phyloP scores from a whole-genome alignment of 2,888 invertebrate species.

The Pharmacophagus antenor region DNA sequence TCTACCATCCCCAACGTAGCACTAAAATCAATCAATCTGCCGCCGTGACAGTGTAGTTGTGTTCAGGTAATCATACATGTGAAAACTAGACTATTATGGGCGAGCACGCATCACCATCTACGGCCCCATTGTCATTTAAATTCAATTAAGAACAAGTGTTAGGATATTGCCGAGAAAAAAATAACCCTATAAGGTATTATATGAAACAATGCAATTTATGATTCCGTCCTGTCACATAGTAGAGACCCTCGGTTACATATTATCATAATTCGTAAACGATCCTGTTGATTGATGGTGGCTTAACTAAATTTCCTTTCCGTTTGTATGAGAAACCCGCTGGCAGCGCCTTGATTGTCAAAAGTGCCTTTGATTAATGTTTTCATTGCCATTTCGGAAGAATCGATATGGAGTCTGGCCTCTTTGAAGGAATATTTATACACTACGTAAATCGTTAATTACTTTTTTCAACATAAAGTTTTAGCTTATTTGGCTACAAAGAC shows the following conservation, averaged over 20 bases:
- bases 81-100: no score
- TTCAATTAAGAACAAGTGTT: no score
- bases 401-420: not conserved
- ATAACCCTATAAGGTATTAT: not conserved
- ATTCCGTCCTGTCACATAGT: not conserved
- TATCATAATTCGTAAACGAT: slow-evolving; percentile 13
- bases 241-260: not conserved
- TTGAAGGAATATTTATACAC: not conserved
- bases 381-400: slow-evolving; percentile 8
- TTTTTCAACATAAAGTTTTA: not conserved
- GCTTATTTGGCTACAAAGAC: not conserved
- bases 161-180: no score
- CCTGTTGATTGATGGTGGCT: slow-evolving; percentile 23
- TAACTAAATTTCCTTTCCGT: slow-evolving; percentile 22
- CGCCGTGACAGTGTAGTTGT: no score
- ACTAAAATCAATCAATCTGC: no score
- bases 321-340: slow-evolving; percentile 8
- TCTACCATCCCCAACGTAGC: no score
- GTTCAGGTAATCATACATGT: no score
- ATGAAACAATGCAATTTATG: not conserved
- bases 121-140: no score
- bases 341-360: slow-evolving; percentile 12
- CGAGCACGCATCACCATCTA: no score
- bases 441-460: not conserved
- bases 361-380: slow-evolving; percentile 14